Conservation (phyloP, 2,888 invertebrate species). For the Folsomia manolachei region DNA sequence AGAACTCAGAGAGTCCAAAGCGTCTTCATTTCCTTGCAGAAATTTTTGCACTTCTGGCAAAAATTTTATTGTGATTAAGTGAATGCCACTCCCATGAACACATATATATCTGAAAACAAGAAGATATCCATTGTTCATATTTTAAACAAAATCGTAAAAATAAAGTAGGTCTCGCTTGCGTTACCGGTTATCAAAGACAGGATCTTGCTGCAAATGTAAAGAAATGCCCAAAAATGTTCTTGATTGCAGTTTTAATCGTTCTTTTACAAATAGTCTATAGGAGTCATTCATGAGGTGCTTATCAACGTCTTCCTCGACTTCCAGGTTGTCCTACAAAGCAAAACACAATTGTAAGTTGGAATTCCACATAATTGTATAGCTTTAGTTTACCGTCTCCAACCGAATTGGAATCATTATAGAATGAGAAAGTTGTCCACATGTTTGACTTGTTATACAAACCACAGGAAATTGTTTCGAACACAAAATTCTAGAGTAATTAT, state of each 20-base stretch:
- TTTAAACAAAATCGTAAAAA: neutral
- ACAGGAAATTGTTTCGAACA: constrained; percentile 5
- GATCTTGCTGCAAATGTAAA: neutral
- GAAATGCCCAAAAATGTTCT: neutral
- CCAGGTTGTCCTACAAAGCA: neutral
- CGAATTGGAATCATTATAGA: neutral
- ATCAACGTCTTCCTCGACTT: neutral
- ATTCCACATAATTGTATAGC: neutral
- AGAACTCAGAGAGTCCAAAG: constrained; percentile 17
- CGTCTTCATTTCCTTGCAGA: constrained; percentile 25
- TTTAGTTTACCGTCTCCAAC: neutral
- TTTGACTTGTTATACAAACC: neutral
- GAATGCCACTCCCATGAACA: constrained; percentile 40
- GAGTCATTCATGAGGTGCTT: neutral
- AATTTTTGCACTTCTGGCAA: constrained; percentile 35
- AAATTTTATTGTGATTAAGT: constrained; percentile 39
- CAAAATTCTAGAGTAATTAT: neutral
- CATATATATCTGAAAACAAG: constrained; percentile 30
- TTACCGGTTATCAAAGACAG: constrained; percentile 10
- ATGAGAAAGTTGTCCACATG: neutral
- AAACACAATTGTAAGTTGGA: neutral
- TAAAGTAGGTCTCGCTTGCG: neutral
- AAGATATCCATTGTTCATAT: neutral
- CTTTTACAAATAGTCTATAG: neutral
- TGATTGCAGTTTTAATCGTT: neutral